phyloP scores from a whole-genome alignment of 1,140 invertebrate genomes.

The Anastrepha ludens region DNA sequence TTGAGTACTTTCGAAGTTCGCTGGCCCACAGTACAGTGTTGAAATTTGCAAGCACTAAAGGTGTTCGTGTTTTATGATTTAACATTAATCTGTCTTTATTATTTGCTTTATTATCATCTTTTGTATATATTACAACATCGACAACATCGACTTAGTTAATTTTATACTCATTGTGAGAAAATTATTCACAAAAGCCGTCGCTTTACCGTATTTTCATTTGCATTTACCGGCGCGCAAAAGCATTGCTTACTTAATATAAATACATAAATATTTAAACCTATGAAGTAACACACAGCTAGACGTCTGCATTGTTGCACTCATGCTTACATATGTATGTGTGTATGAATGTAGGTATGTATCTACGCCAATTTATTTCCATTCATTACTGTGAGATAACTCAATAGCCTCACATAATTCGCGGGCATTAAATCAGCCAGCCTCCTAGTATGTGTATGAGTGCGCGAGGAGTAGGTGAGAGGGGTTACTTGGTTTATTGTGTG shows the following conservation, averaged over 20 bases:
- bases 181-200: not conserved
- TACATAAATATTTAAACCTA: not conserved
- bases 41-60: no score
- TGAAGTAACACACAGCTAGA: not conserved
- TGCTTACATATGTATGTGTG: not conserved
- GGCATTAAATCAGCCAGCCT: constrained; percentile 16
- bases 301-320: not conserved
- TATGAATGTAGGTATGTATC: not conserved
- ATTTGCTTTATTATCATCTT: constrained; percentile 30
- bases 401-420: constrained; percentile 8
- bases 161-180: constrained; percentile 12
- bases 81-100: not conserved
- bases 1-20: no score
- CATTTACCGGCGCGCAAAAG: not conserved
- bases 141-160: not conserved
- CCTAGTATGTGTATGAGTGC: not conserved
- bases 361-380: constrained; percentile 23
- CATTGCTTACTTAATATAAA: not conserved
- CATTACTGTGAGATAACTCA: constrained; percentile 38
- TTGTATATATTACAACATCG: constrained; percentile 10
- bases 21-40: no score
- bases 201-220: not conserved
- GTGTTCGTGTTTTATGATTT: not conserved
- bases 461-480: not conserved
- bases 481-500: not conserved